Evolutionary conservation across 2,797 vertebrate species (phyloP).

Genomic region (Catamblyrhynchus diadema): DNA sequence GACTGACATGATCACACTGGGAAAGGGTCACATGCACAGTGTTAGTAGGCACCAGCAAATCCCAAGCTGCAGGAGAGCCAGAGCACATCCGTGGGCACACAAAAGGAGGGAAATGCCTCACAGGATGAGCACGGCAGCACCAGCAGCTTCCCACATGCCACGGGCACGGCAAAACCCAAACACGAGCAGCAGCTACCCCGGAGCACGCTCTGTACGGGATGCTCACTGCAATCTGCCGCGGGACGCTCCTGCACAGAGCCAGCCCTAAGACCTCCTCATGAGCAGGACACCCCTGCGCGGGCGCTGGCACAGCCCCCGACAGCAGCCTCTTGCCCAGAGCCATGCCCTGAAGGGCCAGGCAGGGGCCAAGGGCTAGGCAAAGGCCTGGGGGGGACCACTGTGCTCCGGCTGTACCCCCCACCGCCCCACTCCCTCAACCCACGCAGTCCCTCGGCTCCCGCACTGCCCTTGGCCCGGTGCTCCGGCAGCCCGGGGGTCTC

Average conservation of each 20-base stretch:
- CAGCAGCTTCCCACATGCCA: neutral
- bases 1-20: rapidly evolving
- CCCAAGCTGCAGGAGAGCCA: neutral
- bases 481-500: neutral
- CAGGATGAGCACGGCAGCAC: neutral
- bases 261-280: rapidly evolving
- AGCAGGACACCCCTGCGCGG: neutral
- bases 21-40: rapidly evolving
- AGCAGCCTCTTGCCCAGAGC: neutral
- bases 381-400: rapidly evolving
- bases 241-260: neutral
- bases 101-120: neutral
- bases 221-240: neutral
- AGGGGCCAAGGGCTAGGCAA: neutral
- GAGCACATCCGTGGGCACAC: neutral
- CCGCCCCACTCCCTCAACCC: neutral
- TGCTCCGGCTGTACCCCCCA: neutral
- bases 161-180: neutral
- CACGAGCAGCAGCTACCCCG: neutral
- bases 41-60: neutral
- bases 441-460: neutral
- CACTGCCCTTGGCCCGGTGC: neutral
- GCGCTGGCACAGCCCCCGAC: neutral
- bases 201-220: rapidly evolving
- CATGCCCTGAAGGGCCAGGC: rapidly evolving